These are phyloP conservation scores for Megalops atlanticus DNA, from an alignment of 2,113 vertebrate species.

Conservation along the genomic window DNA sequence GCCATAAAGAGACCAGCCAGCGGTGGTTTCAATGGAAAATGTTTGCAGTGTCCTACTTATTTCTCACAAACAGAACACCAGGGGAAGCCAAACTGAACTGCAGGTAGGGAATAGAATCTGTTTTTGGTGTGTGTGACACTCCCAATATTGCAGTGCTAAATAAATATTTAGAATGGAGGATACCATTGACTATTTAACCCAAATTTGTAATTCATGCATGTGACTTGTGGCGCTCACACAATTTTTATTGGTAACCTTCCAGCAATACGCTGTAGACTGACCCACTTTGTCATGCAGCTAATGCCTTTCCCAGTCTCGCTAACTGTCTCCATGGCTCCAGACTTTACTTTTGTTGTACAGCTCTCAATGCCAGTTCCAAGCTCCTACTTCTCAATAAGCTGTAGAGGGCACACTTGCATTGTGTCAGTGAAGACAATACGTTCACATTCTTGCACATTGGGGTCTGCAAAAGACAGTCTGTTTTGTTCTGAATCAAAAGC, in stretches of 20 bases:
- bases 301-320: neutral
- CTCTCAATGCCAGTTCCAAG: neutral
- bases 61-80: neutral
- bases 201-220: neutral
- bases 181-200: neutral
- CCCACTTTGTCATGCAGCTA: neutral
- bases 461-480: neutral
- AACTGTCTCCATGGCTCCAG: neutral
- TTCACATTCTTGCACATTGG: neutral
- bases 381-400: neutral
- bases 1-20: neutral
- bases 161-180: neutral
- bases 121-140: neutral
- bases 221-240: neutral
- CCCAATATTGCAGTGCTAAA: neutral
- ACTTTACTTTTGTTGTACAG: neutral
- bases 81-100: neutral
- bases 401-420: neutral
- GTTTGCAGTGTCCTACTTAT: neutral
- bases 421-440: neutral
- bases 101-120: neutral
- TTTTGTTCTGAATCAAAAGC: neutral
- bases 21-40: neutral
- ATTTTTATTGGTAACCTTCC: neutral
- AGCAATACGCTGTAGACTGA: neutral